Conservation (phyloP, 2,113 vertebrate genomes). For the Xenopus tropicalis region UCB_Xtro_10.0 CM004447.2:147857501-147858000, state of each 20-base stretch:
- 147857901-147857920: constrained; percentile 3
- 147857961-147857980: neutral
- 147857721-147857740: constrained; percentile 25
- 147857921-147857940: neutral
- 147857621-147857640: constrained; percentile 17
- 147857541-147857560: neutral
- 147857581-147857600: neutral
- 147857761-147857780: neutral
- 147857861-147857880: constrained; percentile 1
- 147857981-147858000: neutral
- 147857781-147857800: neutral
- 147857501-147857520: too few relatives aligned
- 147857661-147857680: constrained; percentile 32
- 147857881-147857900: neutral
- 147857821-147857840: neutral
- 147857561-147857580: neutral
- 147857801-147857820: neutral
- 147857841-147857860: neutral
- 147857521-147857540: neutral
- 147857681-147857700: constrained; percentile 28
- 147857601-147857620: constrained; percentile 14
- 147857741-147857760: neutral
- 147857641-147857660: constrained; percentile 30
- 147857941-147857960: neutral
- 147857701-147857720: constrained; percentile 24